Evolutionary conservation across 2,888 invertebrate species (phyloP).

Genomic region (Cylloceria caligata): DNA sequence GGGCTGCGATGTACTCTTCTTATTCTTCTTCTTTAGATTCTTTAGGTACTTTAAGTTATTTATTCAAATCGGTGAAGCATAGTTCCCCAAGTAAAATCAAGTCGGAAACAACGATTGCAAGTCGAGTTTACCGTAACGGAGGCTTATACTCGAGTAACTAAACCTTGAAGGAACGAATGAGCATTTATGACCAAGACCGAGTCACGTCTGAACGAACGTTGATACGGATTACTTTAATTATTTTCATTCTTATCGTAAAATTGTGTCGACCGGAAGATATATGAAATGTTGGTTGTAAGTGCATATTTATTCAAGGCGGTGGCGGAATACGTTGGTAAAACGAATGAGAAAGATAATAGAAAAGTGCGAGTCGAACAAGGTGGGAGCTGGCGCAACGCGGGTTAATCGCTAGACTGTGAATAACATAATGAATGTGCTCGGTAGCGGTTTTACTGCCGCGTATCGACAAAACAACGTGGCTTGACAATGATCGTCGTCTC

Average conservation of each 20-base stretch:
- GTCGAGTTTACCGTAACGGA: no score
- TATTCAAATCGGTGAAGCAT: no score
- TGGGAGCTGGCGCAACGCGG: neutral
- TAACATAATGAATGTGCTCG: neutral
- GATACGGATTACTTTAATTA: neutral
- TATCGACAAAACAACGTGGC: neutral
- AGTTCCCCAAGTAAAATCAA: no score
- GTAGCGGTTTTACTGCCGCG: neutral
- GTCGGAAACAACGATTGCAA: no score
- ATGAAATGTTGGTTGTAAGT: neutral
- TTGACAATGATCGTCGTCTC: neutral
- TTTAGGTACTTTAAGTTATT: no score
- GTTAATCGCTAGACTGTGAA: slow-evolving; percentile 14
- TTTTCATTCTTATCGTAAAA: neutral
- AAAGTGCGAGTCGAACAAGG: slow-evolving; percentile 20
- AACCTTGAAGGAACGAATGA: no score
- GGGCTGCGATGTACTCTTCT: neutral
- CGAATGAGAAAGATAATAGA: neutral
- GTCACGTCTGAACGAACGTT: neutral
- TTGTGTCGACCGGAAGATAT: neutral
- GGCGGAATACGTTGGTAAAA: neutral
- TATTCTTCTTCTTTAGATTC: no score
- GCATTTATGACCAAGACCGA: neutral
- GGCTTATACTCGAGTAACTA: no score
- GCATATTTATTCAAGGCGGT: neutral